Conservation (phyloP, 2,797 vertebrate species). For the Leptoclinus maculatus region DNA sequence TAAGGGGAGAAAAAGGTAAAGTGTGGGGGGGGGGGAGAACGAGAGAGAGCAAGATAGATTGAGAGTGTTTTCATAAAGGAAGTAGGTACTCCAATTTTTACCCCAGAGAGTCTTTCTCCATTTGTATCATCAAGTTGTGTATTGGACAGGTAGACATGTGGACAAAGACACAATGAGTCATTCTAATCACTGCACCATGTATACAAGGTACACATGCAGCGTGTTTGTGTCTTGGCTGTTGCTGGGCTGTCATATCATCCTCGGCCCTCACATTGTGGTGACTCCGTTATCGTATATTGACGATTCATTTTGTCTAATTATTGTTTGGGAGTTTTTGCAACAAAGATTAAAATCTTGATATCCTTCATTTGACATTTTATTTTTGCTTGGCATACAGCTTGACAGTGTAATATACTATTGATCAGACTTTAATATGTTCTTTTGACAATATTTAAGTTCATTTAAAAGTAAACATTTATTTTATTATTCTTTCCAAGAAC, state of each 20-base stretch:
- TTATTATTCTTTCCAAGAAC: no score
- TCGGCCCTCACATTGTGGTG: background rate
- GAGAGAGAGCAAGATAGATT: background rate
- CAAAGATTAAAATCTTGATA: background rate
- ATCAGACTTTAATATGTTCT: background rate
- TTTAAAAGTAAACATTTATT: background rate
- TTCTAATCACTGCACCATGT: constrained; percentile 16
- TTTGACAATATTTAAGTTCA: no score
- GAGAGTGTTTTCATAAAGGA: background rate
- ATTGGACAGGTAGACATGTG: background rate
- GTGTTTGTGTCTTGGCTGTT: background rate
- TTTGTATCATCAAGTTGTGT: constrained; percentile 13
- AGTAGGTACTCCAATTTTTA: background rate
- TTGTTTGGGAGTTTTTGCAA: background rate
- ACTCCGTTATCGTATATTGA: background rate
- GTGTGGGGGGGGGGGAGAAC: background rate
- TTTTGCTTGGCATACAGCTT: no score
- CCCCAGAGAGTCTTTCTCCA: constrained; percentile 1
- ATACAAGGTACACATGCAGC: constrained; percentile 16
- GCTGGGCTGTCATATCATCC: background rate
- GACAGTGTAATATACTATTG: background rate
- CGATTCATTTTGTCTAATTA: constrained; percentile 8
- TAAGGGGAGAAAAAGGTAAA: constrained; percentile 12
- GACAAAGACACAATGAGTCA: constrained; percentile 35
- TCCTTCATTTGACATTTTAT: no score